A percentile compares a stretch with the other conserved stretches of the same genome.
Evolutionary conservation across 1,140 invertebrate species (phyloP).

Genomic region (Rhagoletis zephyria): DNA sequence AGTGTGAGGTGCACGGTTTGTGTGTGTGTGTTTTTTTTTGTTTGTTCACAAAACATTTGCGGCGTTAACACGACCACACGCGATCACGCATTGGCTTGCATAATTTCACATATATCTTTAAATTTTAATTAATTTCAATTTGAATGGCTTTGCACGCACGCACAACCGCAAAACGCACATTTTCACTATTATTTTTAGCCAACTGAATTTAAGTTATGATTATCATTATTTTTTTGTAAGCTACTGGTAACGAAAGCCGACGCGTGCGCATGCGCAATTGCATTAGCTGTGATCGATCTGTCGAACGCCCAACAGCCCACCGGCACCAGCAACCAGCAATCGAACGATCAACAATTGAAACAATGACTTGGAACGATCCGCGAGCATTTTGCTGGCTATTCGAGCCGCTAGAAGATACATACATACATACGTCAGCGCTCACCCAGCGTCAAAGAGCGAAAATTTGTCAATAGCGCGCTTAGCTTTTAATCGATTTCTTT

Average conservation of each 20-base stretch:
- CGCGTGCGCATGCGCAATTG: constrained; percentile 3
- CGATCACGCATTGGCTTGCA: constrained; percentile 39
- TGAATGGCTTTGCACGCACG: constrained; percentile 2
- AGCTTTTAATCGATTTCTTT: background rate
- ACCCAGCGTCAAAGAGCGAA: background rate
- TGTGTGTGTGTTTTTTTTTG: background rate
- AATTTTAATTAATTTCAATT: constrained; percentile 22
- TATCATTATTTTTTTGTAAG: background rate
- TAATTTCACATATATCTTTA: background rate
- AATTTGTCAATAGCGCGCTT: constrained; percentile 19
- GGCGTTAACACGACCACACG: background rate
- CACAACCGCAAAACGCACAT: background rate
- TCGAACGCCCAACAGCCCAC: background rate
- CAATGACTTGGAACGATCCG: background rate
- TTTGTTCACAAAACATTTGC: background rate
- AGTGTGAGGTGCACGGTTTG: background rate
- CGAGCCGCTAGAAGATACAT: background rate
- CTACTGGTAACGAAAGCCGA: background rate
- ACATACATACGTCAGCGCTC: background rate
- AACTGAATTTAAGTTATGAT: background rate
- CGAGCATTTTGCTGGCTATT: no score
- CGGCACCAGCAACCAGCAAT: background rate
- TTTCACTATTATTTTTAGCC: background rate
- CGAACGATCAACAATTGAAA: background rate
- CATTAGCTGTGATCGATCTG: background rate